Evolutionary conservation across 2,888 invertebrate genomes (phyloP), one percentile per base, ranked within the genome.

Genomic region (Melanotus villosus): DNA sequence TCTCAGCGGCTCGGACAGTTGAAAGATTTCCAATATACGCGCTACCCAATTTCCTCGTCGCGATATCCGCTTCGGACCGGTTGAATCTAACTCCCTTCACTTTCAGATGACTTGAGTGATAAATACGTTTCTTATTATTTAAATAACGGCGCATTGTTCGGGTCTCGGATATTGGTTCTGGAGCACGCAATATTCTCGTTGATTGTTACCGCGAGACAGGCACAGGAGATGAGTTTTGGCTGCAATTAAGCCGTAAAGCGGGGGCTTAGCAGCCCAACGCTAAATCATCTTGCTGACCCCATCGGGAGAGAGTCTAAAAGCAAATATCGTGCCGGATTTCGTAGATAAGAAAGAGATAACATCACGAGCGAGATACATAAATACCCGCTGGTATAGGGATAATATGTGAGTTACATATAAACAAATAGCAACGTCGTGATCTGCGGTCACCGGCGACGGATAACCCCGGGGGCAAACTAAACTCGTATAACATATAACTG

Each of bases 11-110:
- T 82, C 80, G 84, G 84, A 84, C 84, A 84, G 83, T 83, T 84
- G 84, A 84, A 84, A 84, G 84, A 84, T 84, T 84, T 84, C 84
- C 84, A 84, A 84, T 84, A 84, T 84, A 83, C 83, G 83, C 82
- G 82, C 82, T 78, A 81, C 81, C 82, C 83, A 83, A 83, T 83
- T 83, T 83, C 83, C 83, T 81, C 80, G 80, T 77, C 80, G 68
- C 68, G 81, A 82, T 83, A 83, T 82, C 82, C 82, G 79, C 68
- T 72, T 71, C 77, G 75, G 79, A 76, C 79, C 78, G 75, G 78
- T 79, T 79, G 77, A 80, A 80, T 81, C 80, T 80, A 79, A 81
- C 80, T 80, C 79, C 80, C 80, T 80, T 80, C 80, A 79, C 78
- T 80, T 79, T 80, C 80, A 81, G 81, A 81, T 81, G 80, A 80